A percentile compares a stretch with the other conserved stretches of the same genome.
Conservation (phyloP, 2,888 invertebrate species). For the Pterobdella sp. region DNA sequence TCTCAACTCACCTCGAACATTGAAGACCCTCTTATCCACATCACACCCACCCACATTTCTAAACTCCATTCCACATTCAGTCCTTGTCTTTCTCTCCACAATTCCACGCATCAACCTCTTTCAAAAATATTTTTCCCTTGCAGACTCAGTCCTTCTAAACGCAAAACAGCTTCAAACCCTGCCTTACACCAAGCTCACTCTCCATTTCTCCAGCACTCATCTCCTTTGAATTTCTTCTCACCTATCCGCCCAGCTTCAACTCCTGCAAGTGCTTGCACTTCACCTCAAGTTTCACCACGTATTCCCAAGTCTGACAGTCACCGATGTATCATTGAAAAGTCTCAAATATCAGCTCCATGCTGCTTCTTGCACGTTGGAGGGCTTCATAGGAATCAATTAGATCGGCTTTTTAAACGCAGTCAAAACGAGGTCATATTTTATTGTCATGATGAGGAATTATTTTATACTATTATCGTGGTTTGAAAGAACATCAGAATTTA, state of each 20-base stretch:
- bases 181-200: background rate
- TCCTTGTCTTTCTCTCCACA: background rate
- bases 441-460: too few species aligned
- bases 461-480: too few species aligned
- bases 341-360: slow-evolving; percentile 24
- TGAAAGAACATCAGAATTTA: too few species aligned
- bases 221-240: background rate
- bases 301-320: background rate
- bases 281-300: background rate
- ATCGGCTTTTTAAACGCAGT: background rate
- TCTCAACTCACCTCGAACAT: background rate
- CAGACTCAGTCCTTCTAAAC: background rate
- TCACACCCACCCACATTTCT: background rate
- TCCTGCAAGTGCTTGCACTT: background rate
- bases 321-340: background rate
- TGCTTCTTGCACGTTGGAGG: slow-evolving; percentile 25
- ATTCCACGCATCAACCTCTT: background rate
- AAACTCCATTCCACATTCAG: background rate
- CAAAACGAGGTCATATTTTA: background rate
- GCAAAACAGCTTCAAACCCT: background rate
- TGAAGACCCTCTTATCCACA: slow-evolving; percentile 19
- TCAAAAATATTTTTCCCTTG: background rate
- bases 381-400: background rate
- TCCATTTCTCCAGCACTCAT: background rate
- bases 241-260: background rate